Evolutionary conservation across 2,888 invertebrate species (phyloP), one percentile per base, ranked within the genome.

Genomic region (Metopia argyrocephala): DNA sequence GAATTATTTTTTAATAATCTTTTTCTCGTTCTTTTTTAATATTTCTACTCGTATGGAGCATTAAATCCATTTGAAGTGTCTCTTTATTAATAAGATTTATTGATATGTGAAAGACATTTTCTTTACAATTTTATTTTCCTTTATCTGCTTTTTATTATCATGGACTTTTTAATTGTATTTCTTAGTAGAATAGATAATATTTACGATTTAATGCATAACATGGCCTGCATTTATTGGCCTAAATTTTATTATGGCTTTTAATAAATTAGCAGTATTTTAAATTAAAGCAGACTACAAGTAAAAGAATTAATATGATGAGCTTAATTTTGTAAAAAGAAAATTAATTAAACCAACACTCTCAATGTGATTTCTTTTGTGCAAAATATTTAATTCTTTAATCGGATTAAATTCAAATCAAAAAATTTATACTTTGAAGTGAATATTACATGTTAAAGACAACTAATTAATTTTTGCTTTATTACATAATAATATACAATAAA

Each of bases 11-110:
- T 52, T 76, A 61, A 18, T 48, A n/a, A 12, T 0, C n/a, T 76
- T 25, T 62, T 12, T 12, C 31, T 31, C 31, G 7, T 3, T 31
- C 12, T 12, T 3, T 31, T 31, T 31, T 31, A 31, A 12, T 31
- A 23, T 78, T 52, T 66, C 52, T 52, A 61, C 54, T 31, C 3
- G 65, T 71, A 52, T 66, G 57, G 59, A 46, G 46, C 46, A 45
- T 61, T 71, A 59, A 31, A 65, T 45, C 46, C 66, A 54, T 27
- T 68, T 18, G n/a, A 15, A 62, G 0, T 7, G 65, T 38, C 56
- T 38, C 56, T 45, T 65, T 66, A 74, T 74, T 66, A 59, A 50
- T 31, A 59, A 66, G 65, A 74, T 74, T 74, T 68, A 69, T 54
- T 61, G 46, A 62, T 25, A 18, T 56, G 56, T 56, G 20, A 9